Percentiles rank a stretch among this genome's conserved stretches.
These are phyloP conservation scores for Synanthedon andrenaeformis DNA, from an alignment of 2,888 invertebrate species.

Conservation along the genomic window DNA sequence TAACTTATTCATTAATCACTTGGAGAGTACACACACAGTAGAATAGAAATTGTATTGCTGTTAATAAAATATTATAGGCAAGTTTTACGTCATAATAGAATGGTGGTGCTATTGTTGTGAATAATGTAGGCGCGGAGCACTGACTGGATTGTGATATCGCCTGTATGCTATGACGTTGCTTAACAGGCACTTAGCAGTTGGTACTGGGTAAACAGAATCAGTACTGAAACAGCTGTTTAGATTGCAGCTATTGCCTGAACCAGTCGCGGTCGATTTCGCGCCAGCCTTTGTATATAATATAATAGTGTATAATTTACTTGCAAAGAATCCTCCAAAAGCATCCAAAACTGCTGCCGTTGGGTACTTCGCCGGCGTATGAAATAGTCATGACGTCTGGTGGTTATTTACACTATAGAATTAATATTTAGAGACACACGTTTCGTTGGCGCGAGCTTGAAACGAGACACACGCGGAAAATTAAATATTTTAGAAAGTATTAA, in stretches of 20 bases:
- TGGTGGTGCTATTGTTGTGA: conserved; percentile 31
- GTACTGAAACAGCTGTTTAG: too few relatives aligned
- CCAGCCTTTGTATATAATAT: conserved; percentile 2
- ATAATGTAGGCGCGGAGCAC: conserved; percentile 3
- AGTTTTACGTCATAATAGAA: conserved; percentile 28
- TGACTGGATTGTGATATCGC: too few relatives aligned
- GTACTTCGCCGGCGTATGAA: conserved; percentile 90
- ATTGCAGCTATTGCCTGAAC: too few relatives aligned
- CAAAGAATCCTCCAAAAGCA: conserved; percentile 91
- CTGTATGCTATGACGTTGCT: too few relatives aligned
- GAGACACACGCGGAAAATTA: conserved; percentile 64
- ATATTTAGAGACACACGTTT: conserved; percentile 64
- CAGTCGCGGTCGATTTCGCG: too few relatives aligned
- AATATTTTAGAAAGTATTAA: conserved; percentile 65
- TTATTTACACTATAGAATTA: conserved; percentile 45
- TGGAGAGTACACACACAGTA: too few relatives aligned
- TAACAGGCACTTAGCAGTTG: too few relatives aligned
- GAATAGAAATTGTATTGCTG: too few relatives aligned
- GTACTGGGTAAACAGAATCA: too few relatives aligned
- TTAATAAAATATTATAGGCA: conserved; percentile 13
- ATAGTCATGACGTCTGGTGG: conserved; percentile 79
- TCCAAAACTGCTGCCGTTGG: conserved; percentile 92
- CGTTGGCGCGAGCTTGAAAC: conserved; percentile 52
- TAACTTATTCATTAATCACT: neutral
- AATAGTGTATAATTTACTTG: conserved; percentile 75